Evolutionary conservation across 2,888 invertebrate genomes (phyloP), one percentile per base, ranked within the genome.

Genomic region (Trachelus tabidus): DNA sequence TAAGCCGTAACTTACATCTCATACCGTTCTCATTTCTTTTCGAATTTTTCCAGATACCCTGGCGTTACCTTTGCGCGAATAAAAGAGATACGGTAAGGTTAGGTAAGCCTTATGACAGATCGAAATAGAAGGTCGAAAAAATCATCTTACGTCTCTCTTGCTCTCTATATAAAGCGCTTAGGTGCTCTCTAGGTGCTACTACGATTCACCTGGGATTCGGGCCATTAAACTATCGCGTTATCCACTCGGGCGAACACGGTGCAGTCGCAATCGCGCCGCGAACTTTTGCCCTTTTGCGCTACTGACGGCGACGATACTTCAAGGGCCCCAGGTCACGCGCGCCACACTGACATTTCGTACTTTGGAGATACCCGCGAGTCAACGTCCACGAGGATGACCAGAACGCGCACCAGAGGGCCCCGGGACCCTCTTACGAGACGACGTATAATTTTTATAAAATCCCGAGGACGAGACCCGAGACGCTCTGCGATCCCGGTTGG

Each of bases 401-500:
- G 33, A 34, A 71, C 71, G 71, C 34, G 23, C 56, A 56, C 56
- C 56, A 56, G 40, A 35, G 68, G 73, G 69, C 73, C 73, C 33
- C 15, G 74, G 35, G 34, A 77, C 68, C 68, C 73, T 71, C 40
- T 71, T 75, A 77, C 68, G 40, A 73, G 40, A 73, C 69, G 69
- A 69, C 40, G 75, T 40, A 75, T 74, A 71, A 75, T 75, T 71
- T 74, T 77, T 75, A 33, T 40, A 71, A 77, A 75, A 77, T 74
- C 75, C 73, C 75, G 78, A 78, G 76, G 69, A 71, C 78, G 78
- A 75, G 75, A 71, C 75, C 73, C 76, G 78, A 71, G 75, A 73
- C 33, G 71, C 71, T 71, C 34, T 34, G 71, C 34, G 71, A 34
- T 71, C 71, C 81, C 79, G 78, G 81, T 80, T 85, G 82, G 82